Evolutionary conservation across 2,888 invertebrate species (phyloP), one percentile per base, ranked within the genome.

Genomic region (Apocheima hispidaria): DNA sequence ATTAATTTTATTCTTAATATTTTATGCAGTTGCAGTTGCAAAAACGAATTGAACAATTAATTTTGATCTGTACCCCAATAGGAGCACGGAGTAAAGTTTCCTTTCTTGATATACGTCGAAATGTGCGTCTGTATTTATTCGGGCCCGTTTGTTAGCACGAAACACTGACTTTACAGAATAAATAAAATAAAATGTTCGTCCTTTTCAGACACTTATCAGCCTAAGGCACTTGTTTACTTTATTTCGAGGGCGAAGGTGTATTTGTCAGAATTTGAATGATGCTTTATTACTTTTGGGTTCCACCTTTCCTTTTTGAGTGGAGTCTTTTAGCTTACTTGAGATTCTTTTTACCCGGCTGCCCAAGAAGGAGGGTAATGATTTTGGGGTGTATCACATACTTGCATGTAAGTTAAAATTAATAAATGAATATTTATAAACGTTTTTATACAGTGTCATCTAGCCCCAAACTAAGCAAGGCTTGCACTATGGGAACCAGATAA

Each of bases 141-240:
- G 60, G 60, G 65, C 59, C 56, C 53, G 61, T 57, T 57, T 62
- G 61, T 62, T 57, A 57, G 56, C 56, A 35, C 61, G 41, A 62
- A 59, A 65, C 60, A 65, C 66, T 58, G 68, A 65, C 68, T 67
- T 66, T 63, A 44, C 60, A 63, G 68, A 69, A 73, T 70, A 75
- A 78, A 77, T 77, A 70, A 72, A 74, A 73, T 75, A 73, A 74
- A 73, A 74, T 65, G 66, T 69, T 72, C 56, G 56, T 63, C 67
- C 69, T 75, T 70, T 69, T 10, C 63, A 66, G 68, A 70, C 70
- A 71, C 63, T 69, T 77, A 78, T 78, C 78, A 71, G 75, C 60
- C 40, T 57, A 62, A 40, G 64, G 55, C 77, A 77, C 66, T 66
- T 78, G 76, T 78, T 78, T 79, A 70, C 70, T 73, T 69, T 70